Evolutionary conservation across 2,113 vertebrate genomes (phyloP), one percentile per base, ranked within the genome.

Genomic region (Phaethon lepturus): DNA sequence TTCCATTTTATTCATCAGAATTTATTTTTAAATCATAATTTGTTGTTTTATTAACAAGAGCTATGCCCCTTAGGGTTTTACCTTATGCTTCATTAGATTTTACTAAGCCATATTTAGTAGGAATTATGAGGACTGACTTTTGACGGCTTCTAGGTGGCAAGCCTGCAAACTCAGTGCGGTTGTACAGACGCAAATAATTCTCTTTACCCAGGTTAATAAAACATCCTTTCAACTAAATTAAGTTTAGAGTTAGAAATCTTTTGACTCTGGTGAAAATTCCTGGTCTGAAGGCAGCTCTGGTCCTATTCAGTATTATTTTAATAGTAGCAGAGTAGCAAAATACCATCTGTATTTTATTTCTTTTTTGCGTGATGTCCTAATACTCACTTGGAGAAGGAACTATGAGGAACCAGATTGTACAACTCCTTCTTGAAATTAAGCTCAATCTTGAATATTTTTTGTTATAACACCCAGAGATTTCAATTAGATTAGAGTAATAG

Each of bases 391-490:
- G 38, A 92, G 82, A 42, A 79, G 47, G 60, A 94, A 13, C 77
- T 67, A 6, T 58, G 62, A 88, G 47, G 56, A 87, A 60, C 49
- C 73, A 89, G 55, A 92, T 91, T 96, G 88, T 83, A 94, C 78
- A 84, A 93, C 73, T 92, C 49, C 45, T 68, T 92, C 85, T 85
- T 86, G 83, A 92, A 94, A 92, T 96, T 50, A 83, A 76, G 49
- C 44, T 86, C 71, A 10, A 44, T 58, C 59, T 79, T 82, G 69
- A 75, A 59, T 17, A 5, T 56, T 62, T 69, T 81, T 76, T 90
- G 9, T 59, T 83, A 1, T 45, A 71, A 62, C 59, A 91, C 80
- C 19, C 72, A 88, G 77, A 90, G 60, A 35, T 83, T 84, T 38
- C 80, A 78, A 20, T 62, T 93, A 56, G 38, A 33, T 90, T 49